phyloP scores from a whole-genome alignment of 2,888 invertebrate species.

The Erebia ligea region DNA sequence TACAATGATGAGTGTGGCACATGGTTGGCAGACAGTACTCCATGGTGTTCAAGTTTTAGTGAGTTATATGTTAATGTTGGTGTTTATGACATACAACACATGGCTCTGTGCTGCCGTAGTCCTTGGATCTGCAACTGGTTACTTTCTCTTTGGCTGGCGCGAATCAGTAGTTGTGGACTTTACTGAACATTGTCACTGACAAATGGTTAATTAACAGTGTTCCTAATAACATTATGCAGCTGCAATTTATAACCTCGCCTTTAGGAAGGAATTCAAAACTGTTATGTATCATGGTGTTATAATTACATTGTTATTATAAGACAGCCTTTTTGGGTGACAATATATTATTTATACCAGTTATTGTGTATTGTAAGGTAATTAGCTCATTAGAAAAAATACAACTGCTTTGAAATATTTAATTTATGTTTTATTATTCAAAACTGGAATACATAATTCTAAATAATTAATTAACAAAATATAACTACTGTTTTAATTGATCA shows the following conservation, averaged over 20 bases:
- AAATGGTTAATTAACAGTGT: slow-evolving; percentile 43
- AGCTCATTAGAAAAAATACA: slow-evolving; percentile 56
- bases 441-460: background rate
- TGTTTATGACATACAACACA: slow-evolving; percentile 98
- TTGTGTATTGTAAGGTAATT: slow-evolving; percentile 65
- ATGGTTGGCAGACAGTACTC: slow-evolving; percentile 93
- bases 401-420: slow-evolving; percentile 57
- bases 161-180: slow-evolving; percentile 96
- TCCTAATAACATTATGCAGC: slow-evolving; percentile 57
- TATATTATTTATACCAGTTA: slow-evolving; percentile 74
- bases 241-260: slow-evolving; percentile 56
- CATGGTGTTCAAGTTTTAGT: slow-evolving; percentile 95
- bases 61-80: slow-evolving; percentile 97
- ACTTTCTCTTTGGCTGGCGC: slow-evolving; percentile 98
- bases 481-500: too few relatives aligned
- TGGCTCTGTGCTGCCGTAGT: slow-evolving; percentile 96
- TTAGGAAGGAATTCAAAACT: slow-evolving; percentile 62
- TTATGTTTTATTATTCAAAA: slow-evolving; percentile 7
- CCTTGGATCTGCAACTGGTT: slow-evolving; percentile 94
- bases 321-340: slow-evolving; percentile 55
- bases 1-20: slow-evolving; percentile 92
- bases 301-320: slow-evolving; percentile 69
- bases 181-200: slow-evolving; percentile 97
- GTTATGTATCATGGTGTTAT: slow-evolving; percentile 64
- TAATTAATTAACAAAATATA: too few relatives aligned